phyloP scores from a whole-genome alignment of 2,797 vertebrate species.

The Sarcophilus harrisii region DNA sequence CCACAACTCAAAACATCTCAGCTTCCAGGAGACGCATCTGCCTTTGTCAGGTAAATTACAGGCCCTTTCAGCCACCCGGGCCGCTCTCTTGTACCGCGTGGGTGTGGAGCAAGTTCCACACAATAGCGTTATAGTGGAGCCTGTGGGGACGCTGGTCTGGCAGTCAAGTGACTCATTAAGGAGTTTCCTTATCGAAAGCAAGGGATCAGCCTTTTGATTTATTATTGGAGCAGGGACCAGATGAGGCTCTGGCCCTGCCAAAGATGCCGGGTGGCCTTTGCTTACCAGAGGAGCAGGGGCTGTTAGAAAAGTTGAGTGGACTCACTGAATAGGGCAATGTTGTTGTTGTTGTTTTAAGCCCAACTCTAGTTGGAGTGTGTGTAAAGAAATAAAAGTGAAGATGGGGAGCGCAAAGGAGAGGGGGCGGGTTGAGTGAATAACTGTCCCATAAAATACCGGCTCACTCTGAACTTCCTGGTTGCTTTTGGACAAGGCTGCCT shows the following conservation, averaged over 20 bases:
- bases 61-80: conserved; percentile 86
- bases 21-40: conserved; percentile 85
- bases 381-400: conserved; percentile 75
- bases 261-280: conserved; percentile 53
- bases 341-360: conserved; percentile 63
- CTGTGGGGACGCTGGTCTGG: conserved; percentile 75
- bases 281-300: conserved; percentile 58
- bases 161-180: conserved; percentile 80
- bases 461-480: conserved; percentile 73
- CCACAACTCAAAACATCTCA: conserved; percentile 82
- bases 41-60: conserved; percentile 91
- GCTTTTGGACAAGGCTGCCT: conserved; percentile 72
- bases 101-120: conserved; percentile 87
- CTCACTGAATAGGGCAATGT: conserved; percentile 55
- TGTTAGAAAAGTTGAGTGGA: conserved; percentile 74
- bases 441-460: conserved; percentile 44
- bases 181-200: conserved; percentile 79
- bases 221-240: conserved; percentile 63
- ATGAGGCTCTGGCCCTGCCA: conserved; percentile 30
- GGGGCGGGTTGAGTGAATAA: too few species aligned
- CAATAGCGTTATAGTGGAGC: conserved; percentile 82
- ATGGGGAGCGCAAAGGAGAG: background rate
- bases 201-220: conserved; percentile 72
- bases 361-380: conserved; percentile 73
- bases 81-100: conserved; percentile 85